Evolutionary conservation across 2,888 invertebrate genomes (phyloP), one percentile per base, ranked within the genome.

Genomic region (Sesia bembeciformis): DNA sequence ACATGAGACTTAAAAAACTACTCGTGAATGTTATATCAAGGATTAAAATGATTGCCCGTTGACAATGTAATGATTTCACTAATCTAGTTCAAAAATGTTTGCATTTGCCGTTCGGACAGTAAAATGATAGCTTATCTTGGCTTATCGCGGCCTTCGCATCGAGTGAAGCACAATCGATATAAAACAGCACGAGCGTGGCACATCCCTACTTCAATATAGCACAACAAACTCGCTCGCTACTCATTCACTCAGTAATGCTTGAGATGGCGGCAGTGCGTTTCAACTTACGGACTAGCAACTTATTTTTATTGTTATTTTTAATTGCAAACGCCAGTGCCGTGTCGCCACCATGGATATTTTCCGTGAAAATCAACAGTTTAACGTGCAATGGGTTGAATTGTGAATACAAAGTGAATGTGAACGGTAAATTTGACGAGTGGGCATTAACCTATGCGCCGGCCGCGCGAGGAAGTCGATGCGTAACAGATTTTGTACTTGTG

Each of bases 261-360:
- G 74, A 66, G 65, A 87, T 87, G 87, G 85, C 81, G 66, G 56
- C 58, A 57, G 76, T 72, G 74, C 56, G 62, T 56, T 57, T 6
- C 4, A 41, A 58, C 39, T 71, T 74, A 80, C 84, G 87, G 88
- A 87, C 87, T 87, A 88, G 77, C 73, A 74, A 78, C 62, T 67
- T 86, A 71, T 84, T 87, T 67, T 65, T 88, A 58, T 74, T 87
- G 61, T 79, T 87, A 78, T 85, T 87, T 72, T 79, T 83, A 76
- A 75, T 83, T 77, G 69, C 69, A 69, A 74, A 75, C 70, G 70
- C 78, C 54, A 65, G 70, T 66, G 78, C 81, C 59, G 71, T 71
- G 62, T 67, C 78, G 51, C 78, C 82, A 57, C 86, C 86, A 81
- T 81, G 87, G 88, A 85, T 87, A 84, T 83, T 85, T 57, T 68